phyloP scores from a whole-genome alignment of 2,113 vertebrate genomes.

The Festucalex cinctus region DNA sequence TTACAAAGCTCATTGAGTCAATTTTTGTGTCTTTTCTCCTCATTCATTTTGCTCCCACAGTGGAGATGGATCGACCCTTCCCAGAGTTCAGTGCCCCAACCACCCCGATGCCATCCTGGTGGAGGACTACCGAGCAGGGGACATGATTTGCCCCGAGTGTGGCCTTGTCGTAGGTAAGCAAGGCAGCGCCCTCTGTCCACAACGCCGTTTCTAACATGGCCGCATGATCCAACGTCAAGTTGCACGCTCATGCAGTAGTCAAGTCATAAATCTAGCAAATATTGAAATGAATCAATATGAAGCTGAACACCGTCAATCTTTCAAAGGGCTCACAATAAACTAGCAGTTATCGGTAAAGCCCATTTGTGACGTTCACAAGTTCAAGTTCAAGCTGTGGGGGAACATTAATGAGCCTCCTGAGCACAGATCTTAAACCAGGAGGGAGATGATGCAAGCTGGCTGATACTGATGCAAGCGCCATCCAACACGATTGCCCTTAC shows the following conservation, averaged over 20 bases:
- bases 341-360: too few relatives aligned
- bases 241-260: too few relatives aligned
- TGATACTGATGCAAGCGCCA: not conserved
- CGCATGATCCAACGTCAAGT: too few relatives aligned
- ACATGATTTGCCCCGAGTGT: slow-evolving; percentile 98
- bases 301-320: too few relatives aligned
- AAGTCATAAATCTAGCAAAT: too few relatives aligned
- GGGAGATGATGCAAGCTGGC: not conserved
- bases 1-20: not conserved
- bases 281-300: too few relatives aligned
- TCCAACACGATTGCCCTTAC: not conserved
- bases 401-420: not conserved
- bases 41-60: slow-evolving; percentile 56
- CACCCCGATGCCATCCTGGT: slow-evolving; percentile 94
- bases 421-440: not conserved
- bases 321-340: too few relatives aligned
- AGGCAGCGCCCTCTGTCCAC: not conserved
- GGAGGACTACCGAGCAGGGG: slow-evolving; percentile 97
- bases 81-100: slow-evolving; percentile 92
- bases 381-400: not conserved
- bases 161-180: slow-evolving; percentile 93
- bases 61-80: slow-evolving; percentile 84
- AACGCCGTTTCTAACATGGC: not conserved
- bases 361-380: not conserved
- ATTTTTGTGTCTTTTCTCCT: not conserved